Conservation (phyloP, 2,113 vertebrate species). For the Condylura cristata region DNA sequence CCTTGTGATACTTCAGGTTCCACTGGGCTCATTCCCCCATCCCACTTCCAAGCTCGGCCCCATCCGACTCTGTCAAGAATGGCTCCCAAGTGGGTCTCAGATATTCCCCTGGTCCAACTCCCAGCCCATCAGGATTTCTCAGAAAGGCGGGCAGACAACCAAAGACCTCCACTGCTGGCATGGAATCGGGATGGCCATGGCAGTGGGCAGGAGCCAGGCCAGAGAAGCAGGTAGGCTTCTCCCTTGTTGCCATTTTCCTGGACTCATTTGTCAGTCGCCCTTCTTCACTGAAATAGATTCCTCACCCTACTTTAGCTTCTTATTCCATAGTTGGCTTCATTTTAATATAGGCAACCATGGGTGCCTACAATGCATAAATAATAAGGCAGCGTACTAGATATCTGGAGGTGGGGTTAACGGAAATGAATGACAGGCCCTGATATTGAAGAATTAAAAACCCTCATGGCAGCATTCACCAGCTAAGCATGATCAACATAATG, state of each 20-base stretch:
- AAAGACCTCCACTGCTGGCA: constrained; percentile 9
- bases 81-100: constrained; percentile 61
- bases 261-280: neutral
- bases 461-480: neutral
- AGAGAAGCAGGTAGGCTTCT: constrained; percentile 73
- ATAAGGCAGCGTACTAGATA: neutral
- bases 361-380: neutral
- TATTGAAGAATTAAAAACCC: neutral
- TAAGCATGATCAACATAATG: neutral
- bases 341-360: neutral
- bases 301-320: neutral
- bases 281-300: neutral
- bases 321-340: neutral
- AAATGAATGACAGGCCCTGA: neutral
- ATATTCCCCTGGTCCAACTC: neutral
- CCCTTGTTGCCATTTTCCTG: neutral
- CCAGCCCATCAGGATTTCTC: neutral
- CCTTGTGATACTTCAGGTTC: constrained; percentile 65
- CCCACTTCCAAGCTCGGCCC: constrained; percentile 80
- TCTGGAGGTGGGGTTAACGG: neutral
- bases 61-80: constrained; percentile 45
- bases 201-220: constrained; percentile 2
- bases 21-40: constrained; percentile 79
- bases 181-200: constrained; percentile 22
- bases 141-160: constrained; percentile 64